Conservation (phyloP, 1,140 invertebrate genomes). For the Drosophila guanche region DNA sequence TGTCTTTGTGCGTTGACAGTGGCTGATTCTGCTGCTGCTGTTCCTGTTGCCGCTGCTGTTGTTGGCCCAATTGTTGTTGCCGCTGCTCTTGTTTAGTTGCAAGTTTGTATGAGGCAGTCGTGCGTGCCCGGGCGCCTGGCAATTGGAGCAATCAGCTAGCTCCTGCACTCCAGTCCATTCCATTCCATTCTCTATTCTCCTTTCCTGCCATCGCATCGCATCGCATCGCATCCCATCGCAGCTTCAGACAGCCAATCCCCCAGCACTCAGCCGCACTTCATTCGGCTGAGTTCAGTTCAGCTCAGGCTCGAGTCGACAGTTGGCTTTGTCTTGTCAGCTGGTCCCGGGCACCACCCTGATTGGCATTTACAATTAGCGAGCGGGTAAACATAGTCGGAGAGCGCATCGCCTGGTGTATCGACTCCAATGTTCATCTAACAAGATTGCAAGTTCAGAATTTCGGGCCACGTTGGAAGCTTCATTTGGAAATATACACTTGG, state of each 20-base stretch:
- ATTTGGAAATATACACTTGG: no score
- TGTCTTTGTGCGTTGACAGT: constrained; percentile 71
- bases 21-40: constrained; percentile 30
- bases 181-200: neutral
- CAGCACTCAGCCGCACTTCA: constrained; percentile 6
- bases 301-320: constrained; percentile 22
- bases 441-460: no score
- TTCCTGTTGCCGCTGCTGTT: constrained; percentile 6
- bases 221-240: constrained; percentile 27
- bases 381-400: constrained; percentile 61
- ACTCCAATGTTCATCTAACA: no score
- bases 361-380: constrained; percentile 83
- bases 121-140: constrained; percentile 70
- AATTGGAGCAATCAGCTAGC: constrained; percentile 77
- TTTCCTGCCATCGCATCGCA: neutral
- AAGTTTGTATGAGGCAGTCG: constrained; percentile 79
- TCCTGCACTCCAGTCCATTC: constrained; percentile 26
- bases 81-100: constrained; percentile 60
- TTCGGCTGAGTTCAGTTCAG: constrained; percentile 28
- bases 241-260: constrained; percentile 36
- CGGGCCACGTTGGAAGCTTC: no score
- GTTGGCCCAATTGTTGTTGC: constrained; percentile 10
- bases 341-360: constrained; percentile 61
- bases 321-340: constrained; percentile 48
- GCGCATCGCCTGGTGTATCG: constrained; percentile 38